Evolutionary conservation across 1,140 invertebrate species (phyloP).

Genomic region (Subanguina moxae): DNA sequence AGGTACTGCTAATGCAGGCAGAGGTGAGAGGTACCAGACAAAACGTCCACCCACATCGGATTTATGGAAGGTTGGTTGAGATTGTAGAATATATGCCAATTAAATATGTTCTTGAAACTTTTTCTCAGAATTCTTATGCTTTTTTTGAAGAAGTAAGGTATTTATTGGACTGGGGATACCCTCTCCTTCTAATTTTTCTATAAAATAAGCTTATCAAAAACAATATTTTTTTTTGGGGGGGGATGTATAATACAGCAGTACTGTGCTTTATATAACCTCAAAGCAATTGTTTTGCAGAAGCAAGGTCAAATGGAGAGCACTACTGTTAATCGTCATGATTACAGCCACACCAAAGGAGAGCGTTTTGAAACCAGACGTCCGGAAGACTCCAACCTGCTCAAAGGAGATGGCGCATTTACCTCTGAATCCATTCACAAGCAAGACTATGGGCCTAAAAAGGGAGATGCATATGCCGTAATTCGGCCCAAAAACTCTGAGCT

Average conservation of each 20-base stretch:
- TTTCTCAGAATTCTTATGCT: too few species aligned
- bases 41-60: conserved; percentile 21
- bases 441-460: conserved; percentile 27
- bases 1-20: not conserved
- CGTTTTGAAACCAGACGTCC: conserved; percentile 13
- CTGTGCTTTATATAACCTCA: not conserved
- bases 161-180: too few species aligned
- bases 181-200: too few species aligned
- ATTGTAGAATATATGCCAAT: too few species aligned
- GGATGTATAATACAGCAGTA: too few species aligned
- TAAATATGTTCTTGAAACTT: too few species aligned
- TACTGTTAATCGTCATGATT: conserved; percentile 1
- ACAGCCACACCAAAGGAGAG: conserved; percentile 11
- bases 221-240: too few species aligned
- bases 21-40: conserved; percentile 25
- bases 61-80: conserved; percentile 20
- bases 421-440: conserved; percentile 6
- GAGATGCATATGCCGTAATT: conserved; percentile 20
- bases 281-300: conserved; percentile 8
- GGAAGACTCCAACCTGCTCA: conserved; percentile 27
- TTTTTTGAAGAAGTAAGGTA: too few species aligned
- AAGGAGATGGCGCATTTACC: conserved; percentile 20
- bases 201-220: too few species aligned
- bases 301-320: not conserved
- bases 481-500: conserved; percentile 27